A percentile compares a stretch with the other conserved stretches of the same genome.
phyloP scores from a whole-genome alignment of 2,888 invertebrate genomes.

The Spodoptera picta region DNA sequence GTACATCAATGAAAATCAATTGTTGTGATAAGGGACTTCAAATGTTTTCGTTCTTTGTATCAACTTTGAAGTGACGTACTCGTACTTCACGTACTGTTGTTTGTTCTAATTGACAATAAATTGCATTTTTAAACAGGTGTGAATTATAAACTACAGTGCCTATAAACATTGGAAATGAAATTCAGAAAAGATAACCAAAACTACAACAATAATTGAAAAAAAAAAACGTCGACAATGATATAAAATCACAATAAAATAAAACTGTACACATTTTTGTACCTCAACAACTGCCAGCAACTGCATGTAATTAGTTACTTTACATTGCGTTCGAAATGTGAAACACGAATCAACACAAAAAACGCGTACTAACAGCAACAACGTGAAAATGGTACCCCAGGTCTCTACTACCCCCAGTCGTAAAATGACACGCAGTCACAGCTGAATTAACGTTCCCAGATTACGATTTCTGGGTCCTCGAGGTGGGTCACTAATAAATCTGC shows the following conservation, averaged over 20 bases:
- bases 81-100: no score
- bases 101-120: no score
- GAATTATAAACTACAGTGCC: no score
- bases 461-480: conserved; percentile 67
- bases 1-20: not conserved
- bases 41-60: no score
- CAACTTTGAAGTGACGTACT: no score
- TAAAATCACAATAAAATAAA: conserved; percentile 16
- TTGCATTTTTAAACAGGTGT: no score
- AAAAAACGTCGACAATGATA: no score
- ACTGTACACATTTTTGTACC: conserved; percentile 7
- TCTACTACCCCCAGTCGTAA: conserved; percentile 62
- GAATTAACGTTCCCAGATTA: conserved; percentile 76
- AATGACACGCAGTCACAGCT: conserved; percentile 71
- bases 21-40: not conserved
- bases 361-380: conserved; percentile 36
- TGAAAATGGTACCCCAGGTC: conserved; percentile 28
- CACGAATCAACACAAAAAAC: conserved; percentile 42
- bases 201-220: not conserved
- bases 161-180: no score
- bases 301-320: conserved; percentile 34
- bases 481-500: conserved; percentile 75
- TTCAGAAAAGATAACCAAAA: not conserved
- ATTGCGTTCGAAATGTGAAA: conserved; percentile 42
- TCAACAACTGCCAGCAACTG: not conserved